Evolutionary conservation across 2,888 invertebrate species (phyloP).

Genomic region (Chaitophorus viminalis): DNA sequence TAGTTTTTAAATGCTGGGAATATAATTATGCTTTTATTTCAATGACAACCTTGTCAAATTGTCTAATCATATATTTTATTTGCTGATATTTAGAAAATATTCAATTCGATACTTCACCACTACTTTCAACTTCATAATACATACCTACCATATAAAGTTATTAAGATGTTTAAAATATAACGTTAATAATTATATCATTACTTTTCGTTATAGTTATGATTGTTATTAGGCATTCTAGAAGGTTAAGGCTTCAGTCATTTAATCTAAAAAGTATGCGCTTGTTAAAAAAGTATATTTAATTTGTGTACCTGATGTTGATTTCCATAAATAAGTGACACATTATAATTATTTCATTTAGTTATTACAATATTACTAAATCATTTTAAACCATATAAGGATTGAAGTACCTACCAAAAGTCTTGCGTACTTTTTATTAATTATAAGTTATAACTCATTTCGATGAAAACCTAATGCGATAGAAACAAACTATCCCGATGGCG

Average conservation of each 20-base stretch:
- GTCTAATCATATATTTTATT: background rate
- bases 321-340: background rate
- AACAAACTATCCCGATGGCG: background rate
- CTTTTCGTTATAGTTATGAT: background rate
- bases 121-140: too few relatives aligned
- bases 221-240: background rate
- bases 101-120: background rate
- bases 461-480: background rate
- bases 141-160: too few relatives aligned
- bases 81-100: background rate
- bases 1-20: background rate
- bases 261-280: background rate
- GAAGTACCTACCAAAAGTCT: background rate
- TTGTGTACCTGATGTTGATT: too few relatives aligned
- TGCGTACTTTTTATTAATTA: too few relatives aligned
- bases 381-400: background rate
- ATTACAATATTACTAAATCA: background rate
- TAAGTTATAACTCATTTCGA: background rate
- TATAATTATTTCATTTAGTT: background rate
- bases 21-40: background rate
- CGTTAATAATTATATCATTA: background rate
- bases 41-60: background rate
- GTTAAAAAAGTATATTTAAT: background rate
- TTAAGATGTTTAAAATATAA: background rate
- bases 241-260: background rate